Conservation (phyloP, 2,113 vertebrate species). For the Semicossyphus pulcher region DNA sequence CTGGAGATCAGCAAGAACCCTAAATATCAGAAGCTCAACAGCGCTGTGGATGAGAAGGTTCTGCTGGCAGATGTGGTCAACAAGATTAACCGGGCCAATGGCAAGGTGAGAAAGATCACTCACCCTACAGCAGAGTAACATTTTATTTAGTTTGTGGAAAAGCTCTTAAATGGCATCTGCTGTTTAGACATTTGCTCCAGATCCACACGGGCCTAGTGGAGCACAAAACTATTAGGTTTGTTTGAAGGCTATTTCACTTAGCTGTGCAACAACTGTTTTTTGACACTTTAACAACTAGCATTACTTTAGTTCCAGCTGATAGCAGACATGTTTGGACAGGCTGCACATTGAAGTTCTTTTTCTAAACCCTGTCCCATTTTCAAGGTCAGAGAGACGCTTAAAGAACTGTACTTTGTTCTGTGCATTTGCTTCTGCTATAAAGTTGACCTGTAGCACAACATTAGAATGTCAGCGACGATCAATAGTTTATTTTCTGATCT, state of each 20-base stretch:
- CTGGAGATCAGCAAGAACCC: slow-evolving; percentile 96
- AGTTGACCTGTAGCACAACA: not conserved
- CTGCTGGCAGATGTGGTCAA: slow-evolving; percentile 96
- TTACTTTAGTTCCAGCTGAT: slow-evolving; percentile 27
- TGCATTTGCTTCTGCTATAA: not conserved
- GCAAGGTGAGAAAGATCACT: slow-evolving; percentile 87
- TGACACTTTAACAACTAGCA: slow-evolving; percentile 30
- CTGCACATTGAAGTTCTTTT: not conserved
- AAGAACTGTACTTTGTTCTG: not conserved
- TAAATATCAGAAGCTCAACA: slow-evolving; percentile 96
- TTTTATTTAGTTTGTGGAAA: not conserved
- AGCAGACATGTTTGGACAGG: not conserved
- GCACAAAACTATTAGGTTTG: slow-evolving; percentile 2
- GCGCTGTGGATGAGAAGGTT: slow-evolving; percentile 92
- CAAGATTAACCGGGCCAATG: slow-evolving; percentile 98
- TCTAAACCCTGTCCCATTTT: not conserved
- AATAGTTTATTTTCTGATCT: not conserved
- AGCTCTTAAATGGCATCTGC: not conserved
- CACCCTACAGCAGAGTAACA: not conserved
- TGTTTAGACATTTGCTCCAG: not conserved
- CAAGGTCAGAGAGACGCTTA: not conserved
- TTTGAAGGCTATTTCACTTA: slow-evolving; percentile 11
- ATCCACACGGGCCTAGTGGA: not conserved
- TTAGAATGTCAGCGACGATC: too few relatives aligned
- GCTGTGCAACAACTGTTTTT: not conserved